These are phyloP conservation scores for Drosophila nannoptera DNA, from an alignment of 1,140 invertebrate genomes.

Conservation along the genomic window DNA sequence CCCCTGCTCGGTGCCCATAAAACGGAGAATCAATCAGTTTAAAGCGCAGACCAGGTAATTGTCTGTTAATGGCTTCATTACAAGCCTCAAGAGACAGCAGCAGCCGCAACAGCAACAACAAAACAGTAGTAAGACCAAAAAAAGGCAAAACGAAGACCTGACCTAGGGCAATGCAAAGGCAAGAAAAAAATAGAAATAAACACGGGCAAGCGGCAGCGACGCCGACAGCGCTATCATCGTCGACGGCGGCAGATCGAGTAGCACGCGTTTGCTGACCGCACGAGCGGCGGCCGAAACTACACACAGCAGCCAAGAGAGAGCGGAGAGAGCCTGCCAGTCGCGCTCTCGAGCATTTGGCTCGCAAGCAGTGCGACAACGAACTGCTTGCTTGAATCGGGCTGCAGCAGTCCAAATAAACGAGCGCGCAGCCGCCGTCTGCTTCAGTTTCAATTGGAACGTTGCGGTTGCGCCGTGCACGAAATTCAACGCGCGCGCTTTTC, in stretches of 20 bases:
- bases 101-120: conserved; percentile 28
- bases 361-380: conserved; percentile 50
- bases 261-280: conserved; percentile 54
- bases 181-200: conserved; percentile 25
- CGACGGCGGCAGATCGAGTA: conserved; percentile 30
- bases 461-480: conserved; percentile 55
- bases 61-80: conserved; percentile 72
- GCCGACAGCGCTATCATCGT: conserved; percentile 16
- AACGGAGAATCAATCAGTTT: conserved; percentile 51
- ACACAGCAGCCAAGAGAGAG: conserved; percentile 8
- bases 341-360: conserved; percentile 12
- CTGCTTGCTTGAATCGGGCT: conserved; percentile 34
- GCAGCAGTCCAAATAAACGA: conserved; percentile 65
- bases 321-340: background rate
- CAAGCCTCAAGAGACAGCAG: conserved; percentile 38
- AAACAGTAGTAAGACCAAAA: conserved; percentile 50
- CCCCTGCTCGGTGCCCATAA: background rate
- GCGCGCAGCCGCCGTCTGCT: conserved; percentile 41
- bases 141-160: conserved; percentile 58
- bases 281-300: conserved; percentile 22
- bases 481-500: conserved; percentile 36
- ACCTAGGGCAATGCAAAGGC: conserved; percentile 66
- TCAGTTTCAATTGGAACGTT: conserved; percentile 75
- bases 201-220: background rate
- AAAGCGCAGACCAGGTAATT: conserved; percentile 57